phyloP scores from a whole-genome alignment of 2,797 vertebrate genomes.

The Anniella stebbinsi region DNA sequence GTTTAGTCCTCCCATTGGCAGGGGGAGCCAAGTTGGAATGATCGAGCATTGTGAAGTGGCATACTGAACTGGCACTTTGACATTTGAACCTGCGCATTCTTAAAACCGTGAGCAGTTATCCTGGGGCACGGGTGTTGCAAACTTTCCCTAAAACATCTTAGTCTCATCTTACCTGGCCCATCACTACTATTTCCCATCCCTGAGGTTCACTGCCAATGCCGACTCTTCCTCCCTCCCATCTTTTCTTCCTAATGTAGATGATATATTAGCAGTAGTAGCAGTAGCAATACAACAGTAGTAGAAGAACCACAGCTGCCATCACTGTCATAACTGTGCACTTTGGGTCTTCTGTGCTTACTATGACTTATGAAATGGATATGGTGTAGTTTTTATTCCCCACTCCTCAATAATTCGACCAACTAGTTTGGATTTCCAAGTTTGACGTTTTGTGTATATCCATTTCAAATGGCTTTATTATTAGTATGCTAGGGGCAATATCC shows the following conservation, averaged over 20 bases:
- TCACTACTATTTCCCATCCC: background rate
- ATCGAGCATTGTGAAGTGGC: too few species aligned
- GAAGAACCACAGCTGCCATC: background rate
- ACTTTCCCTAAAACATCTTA: background rate
- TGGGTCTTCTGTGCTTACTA: background rate
- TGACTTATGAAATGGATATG: background rate
- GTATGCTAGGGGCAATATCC: too few species aligned
- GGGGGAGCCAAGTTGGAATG: too few species aligned
- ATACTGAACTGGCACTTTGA: too few species aligned
- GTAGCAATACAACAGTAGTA: background rate
- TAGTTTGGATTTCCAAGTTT: background rate
- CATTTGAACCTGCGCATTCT: background rate
- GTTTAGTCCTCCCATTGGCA: too few species aligned
- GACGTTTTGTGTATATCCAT: background rate
- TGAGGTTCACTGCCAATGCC: background rate
- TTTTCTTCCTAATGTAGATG: background rate
- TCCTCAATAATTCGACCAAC: background rate
- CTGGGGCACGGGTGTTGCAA: background rate
- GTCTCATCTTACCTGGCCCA: background rate
- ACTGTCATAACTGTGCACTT: background rate
- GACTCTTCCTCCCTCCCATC: background rate
- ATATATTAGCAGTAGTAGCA: background rate
- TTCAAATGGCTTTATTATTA: background rate
- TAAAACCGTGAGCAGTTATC: background rate
- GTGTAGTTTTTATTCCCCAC: background rate